Percentiles rank a stretch among this genome's conserved stretches.
phyloP scores from a whole-genome alignment of 2,888 invertebrate species.

The Danaus chrysippus region DNA sequence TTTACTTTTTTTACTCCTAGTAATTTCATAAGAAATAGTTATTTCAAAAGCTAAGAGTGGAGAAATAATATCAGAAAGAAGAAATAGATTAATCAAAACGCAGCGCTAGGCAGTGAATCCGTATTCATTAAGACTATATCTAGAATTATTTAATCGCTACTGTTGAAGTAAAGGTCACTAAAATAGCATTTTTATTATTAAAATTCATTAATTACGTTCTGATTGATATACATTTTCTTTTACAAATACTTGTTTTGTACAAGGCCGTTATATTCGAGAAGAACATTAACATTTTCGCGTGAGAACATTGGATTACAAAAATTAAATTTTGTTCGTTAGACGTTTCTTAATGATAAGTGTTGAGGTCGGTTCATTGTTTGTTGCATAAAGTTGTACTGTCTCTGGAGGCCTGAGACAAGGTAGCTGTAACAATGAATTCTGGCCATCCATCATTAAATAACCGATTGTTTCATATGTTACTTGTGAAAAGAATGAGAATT shows the following conservation, averaged over 20 bases:
- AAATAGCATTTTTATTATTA: conserved; percentile 30
- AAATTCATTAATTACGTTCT: conserved; percentile 26
- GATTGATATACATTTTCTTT: conserved; percentile 32
- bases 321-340: conserved; percentile 55
- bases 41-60: too few relatives aligned
- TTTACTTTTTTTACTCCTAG: conserved; percentile 5
- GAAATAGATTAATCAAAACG: not conserved
- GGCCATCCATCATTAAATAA: conserved; percentile 24
- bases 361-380: conserved; percentile 64
- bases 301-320: conserved; percentile 62
- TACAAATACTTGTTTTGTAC: conserved; percentile 32
- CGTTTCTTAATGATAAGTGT: conserved; percentile 59
- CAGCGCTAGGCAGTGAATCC: conserved; percentile 35
- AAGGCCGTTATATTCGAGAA: conserved; percentile 49
- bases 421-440: conserved; percentile 56
- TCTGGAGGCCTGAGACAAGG: conserved; percentile 63
- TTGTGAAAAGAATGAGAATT: conserved; percentile 43
- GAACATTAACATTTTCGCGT: conserved; percentile 52
- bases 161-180: conserved; percentile 40
- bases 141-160: conserved; percentile 46
- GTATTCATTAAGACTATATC: conserved; percentile 40
- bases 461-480: conserved; percentile 2
- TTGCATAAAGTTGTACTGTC: conserved; percentile 43
- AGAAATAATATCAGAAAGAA: not conserved
- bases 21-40: too few relatives aligned